A percentile compares a stretch with the other conserved stretches of the same genome.
phyloP scores from a whole-genome alignment of 1,140 invertebrate species.

The Drosophila paulistorum region DNA sequence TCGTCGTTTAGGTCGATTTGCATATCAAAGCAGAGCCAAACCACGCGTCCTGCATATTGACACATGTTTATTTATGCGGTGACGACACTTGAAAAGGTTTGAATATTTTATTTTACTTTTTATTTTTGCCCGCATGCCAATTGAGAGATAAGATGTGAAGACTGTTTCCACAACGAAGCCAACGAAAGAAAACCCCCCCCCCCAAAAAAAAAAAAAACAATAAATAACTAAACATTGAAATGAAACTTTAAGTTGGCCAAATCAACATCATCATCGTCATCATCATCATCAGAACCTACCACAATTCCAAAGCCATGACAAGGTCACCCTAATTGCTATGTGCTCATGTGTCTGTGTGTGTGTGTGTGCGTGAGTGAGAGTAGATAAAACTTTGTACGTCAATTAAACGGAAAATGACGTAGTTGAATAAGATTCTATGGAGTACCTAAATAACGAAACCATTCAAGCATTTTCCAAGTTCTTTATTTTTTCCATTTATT shows the following conservation, averaged over 20 bases:
- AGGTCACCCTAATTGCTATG: conserved; percentile 7
- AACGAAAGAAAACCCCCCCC: background rate
- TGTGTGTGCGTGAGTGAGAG: background rate
- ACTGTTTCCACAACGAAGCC: conserved; percentile 28
- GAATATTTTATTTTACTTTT: conserved; percentile 63
- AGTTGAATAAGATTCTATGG: background rate
- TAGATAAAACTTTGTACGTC: conserved; percentile 12
- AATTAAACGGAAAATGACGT: background rate
- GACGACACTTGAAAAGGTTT: conserved; percentile 40
- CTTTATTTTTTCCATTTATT: background rate
- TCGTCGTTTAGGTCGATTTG: conserved; percentile 75
- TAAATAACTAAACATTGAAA: background rate
- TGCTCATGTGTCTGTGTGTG: too few relatives aligned
- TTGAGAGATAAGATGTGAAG: conserved; percentile 63
- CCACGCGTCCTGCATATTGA: conserved; percentile 71
- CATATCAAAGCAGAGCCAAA: conserved; percentile 69
- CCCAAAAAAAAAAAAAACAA: background rate
- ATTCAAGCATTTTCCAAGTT: background rate
- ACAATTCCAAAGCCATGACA: conserved; percentile 1
- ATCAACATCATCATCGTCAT: background rate
- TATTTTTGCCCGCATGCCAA: conserved; percentile 49
- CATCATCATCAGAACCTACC: conserved; percentile 16
- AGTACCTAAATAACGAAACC: background rate
- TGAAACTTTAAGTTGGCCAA: conserved; percentile 4
- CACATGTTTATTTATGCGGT: conserved; percentile 72